phyloP scores from a whole-genome alignment of 2,797 vertebrate genomes.

The Geotrypetes seraphini region DNA sequence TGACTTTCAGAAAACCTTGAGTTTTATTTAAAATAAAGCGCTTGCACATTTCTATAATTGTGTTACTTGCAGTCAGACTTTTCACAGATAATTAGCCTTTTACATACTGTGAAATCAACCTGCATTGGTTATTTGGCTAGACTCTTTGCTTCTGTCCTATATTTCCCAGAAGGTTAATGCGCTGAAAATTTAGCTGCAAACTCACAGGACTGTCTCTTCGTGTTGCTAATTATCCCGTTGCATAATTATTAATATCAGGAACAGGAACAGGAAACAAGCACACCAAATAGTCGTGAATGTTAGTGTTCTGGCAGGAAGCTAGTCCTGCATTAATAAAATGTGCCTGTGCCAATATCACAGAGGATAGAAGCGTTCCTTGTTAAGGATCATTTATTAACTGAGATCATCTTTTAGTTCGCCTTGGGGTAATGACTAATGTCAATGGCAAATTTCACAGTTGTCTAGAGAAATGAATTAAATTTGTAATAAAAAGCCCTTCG shows the following conservation, averaged over 20 bases:
- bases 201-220: conserved; percentile 65
- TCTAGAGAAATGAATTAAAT: conserved; percentile 98
- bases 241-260: conserved; percentile 81
- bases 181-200: conserved; percentile 67
- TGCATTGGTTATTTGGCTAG: conserved; percentile 69
- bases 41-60: conserved; percentile 58
- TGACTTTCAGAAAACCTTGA: conserved; percentile 42
- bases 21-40: conserved; percentile 67
- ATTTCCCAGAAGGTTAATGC: conserved; percentile 71
- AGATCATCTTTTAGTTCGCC: conserved; percentile 94
- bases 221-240: conserved; percentile 76
- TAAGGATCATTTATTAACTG: conserved; percentile 97
- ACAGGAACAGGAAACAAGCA: conserved; percentile 63
- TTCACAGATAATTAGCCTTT: conserved; percentile 75
- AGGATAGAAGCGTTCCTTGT: conserved; percentile 78
- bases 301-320: conserved; percentile 65
- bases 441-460: conserved; percentile 98
- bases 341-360: conserved; percentile 77
- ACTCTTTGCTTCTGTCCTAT: conserved; percentile 65
- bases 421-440: conserved; percentile 97
- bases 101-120: conserved; percentile 75
- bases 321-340: conserved; percentile 73
- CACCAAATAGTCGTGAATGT: conserved; percentile 67
- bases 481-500: conserved; percentile 91
- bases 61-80: conserved; percentile 65